phyloP scores from a whole-genome alignment of 30 jellyfish, hydroid and myxozoan species.

The Aurelia aurita region DNA sequence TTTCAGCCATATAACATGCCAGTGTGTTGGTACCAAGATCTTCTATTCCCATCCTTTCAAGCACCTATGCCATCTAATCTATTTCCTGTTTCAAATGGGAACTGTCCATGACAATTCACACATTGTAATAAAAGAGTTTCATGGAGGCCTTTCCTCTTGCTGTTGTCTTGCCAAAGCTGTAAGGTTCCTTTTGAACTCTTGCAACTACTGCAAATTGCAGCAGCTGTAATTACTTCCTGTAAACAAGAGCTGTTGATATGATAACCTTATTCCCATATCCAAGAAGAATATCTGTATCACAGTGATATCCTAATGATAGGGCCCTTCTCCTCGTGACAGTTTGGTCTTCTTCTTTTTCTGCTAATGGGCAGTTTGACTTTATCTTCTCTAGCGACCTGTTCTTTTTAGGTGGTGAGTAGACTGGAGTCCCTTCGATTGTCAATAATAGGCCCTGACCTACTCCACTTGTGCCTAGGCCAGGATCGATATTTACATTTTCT shows the following conservation, averaged over 20 bases:
- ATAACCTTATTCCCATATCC: not conserved
- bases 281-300: not conserved
- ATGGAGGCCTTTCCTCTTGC: slow-evolving; percentile 5
- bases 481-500: too few relatives aligned
- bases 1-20: too few relatives aligned
- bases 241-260: slow-evolving; percentile 13
- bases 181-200: slow-evolving; percentile 1
- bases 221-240: slow-evolving; percentile 5
- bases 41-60: not conserved
- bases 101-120: not conserved
- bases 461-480: too few relatives aligned
- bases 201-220: slow-evolving; percentile 1
- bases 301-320: not conserved
- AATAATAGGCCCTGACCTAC: not conserved
- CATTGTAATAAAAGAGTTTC: not conserved
- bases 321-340: slow-evolving; percentile 6
- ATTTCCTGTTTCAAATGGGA: slow-evolving; percentile 5
- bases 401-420: slow-evolving; percentile 7
- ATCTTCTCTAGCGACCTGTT: not conserved
- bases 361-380: slow-evolving; percentile 1
- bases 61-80: not conserved
- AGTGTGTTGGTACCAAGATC: too few relatives aligned
- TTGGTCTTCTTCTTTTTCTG: not conserved
- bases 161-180: slow-evolving; percentile 1
- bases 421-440: not conserved